These are phyloP conservation scores for Centruroides vittatus DNA, from an alignment of 1,140 invertebrate genomes.

Conservation along the genomic window DNA sequence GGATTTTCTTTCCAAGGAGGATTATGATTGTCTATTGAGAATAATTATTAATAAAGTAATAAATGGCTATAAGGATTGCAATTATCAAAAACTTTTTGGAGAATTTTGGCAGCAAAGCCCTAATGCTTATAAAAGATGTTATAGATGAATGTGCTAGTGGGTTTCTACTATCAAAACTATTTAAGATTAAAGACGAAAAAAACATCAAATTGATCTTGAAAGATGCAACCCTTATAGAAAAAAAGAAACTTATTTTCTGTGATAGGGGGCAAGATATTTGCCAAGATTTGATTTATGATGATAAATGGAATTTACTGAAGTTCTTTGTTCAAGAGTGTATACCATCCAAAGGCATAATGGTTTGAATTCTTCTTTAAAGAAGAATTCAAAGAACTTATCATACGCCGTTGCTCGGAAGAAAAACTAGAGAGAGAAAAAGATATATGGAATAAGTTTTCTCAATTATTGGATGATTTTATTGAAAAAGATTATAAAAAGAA, in stretches of 20 bases:
- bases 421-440: neutral
- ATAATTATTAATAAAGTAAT: neutral
- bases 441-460: neutral
- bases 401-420: neutral
- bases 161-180: neutral
- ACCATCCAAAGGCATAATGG: neutral
- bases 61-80: neutral
- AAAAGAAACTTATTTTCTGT: neutral
- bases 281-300: neutral
- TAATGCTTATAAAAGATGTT: neutral
- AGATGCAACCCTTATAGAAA: neutral
- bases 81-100: neutral
- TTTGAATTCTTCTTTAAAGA: neutral
- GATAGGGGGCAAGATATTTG: neutral
- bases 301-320: neutral
- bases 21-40: neutral
- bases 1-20: neutral
- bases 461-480: neutral
- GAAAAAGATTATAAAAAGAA: neutral
- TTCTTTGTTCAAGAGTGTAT: neutral
- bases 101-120: neutral
- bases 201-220: neutral
- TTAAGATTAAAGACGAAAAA: neutral
- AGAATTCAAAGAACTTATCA: neutral
- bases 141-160: neutral